Evolutionary conservation across 2,113 vertebrate genomes (phyloP).

Genomic region (Campylomormyrus numenius): DNA sequence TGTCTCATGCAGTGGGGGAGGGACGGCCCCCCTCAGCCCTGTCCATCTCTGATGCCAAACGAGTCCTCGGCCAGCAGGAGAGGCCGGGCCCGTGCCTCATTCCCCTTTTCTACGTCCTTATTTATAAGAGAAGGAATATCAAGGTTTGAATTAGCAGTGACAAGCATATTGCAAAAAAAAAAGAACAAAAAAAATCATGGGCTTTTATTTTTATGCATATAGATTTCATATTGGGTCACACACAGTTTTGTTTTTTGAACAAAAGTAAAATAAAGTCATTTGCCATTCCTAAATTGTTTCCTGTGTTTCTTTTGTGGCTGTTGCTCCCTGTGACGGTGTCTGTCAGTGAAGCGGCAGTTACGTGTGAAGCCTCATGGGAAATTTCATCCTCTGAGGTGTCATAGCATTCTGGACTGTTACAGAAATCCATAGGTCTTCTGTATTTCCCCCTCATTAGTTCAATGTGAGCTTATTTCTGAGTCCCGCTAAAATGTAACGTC

Average conservation of each 20-base stretch:
- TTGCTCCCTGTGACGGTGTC: background rate
- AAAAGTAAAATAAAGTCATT: slow-evolving; percentile 64
- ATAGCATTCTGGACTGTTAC: background rate
- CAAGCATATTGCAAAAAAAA: slow-evolving; percentile 25
- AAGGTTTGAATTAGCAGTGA: slow-evolving; percentile 63
- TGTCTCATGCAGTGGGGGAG: slow-evolving; percentile 3
- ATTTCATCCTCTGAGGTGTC: background rate
- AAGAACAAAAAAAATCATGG: slow-evolving; percentile 46
- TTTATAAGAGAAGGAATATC: slow-evolving; percentile 67
- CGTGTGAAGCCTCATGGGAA: background rate
- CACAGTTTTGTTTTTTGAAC: slow-evolving; percentile 54
- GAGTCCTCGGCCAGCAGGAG: background rate
- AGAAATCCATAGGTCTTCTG: background rate
- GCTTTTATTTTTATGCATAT: slow-evolving; percentile 52
- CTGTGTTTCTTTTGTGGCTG: slow-evolving; percentile 16
- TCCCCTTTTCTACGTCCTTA: slow-evolving; percentile 57
- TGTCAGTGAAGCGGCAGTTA: background rate
- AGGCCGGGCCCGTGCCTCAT: background rate
- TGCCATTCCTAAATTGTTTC: slow-evolving; percentile 54
- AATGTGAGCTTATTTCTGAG: background rate
- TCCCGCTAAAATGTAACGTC: background rate
- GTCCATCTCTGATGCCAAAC: slow-evolving; percentile 9
- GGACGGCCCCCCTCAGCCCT: background rate
- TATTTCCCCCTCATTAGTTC: background rate
- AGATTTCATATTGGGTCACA: slow-evolving; percentile 26